Percentiles rank a stretch among this genome's conserved stretches.
These are phyloP conservation scores for Trypoxylus dichotomus DNA, from an alignment of 1,140 invertebrate species.

Conservation along the genomic window DNA sequence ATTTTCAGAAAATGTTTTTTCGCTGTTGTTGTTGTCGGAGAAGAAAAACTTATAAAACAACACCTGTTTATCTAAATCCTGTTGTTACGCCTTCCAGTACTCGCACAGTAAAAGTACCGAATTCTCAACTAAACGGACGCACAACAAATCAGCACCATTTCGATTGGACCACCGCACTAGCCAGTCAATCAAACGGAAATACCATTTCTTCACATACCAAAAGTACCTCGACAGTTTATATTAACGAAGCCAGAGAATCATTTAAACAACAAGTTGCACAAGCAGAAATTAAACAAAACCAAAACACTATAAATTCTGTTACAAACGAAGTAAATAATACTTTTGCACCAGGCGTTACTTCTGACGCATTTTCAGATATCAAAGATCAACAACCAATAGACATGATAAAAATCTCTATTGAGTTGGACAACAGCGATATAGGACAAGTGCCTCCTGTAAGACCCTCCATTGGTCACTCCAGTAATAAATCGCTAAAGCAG, in stretches of 20 bases:
- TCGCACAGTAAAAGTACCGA: not conserved
- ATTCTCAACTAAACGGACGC: not conserved
- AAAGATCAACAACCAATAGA: not conserved
- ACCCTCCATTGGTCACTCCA: not conserved
- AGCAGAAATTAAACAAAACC: no score
- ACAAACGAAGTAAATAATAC: no score
- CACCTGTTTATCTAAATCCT: not conserved
- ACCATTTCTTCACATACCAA: no score
- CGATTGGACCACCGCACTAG: no score
- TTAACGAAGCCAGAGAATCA: no score
- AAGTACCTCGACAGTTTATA: no score
- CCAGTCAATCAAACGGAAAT: no score
- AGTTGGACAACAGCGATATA: not conserved
- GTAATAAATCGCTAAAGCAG: not conserved
- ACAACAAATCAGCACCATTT: no score
- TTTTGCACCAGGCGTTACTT: no score
- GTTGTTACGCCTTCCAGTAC: not conserved
- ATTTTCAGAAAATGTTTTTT: not conserved
- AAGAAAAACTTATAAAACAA: not conserved
- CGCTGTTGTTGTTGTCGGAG: not conserved
- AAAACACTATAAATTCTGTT: no score
- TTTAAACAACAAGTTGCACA: no score
- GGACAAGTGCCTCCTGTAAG: not conserved
- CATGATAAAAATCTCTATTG: not conserved
- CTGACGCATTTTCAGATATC: no score